Percentiles rank a stretch among this genome's conserved stretches.
Evolutionary conservation across 2,797 vertebrate species (phyloP).

Genomic region (Oreonectes daqikongensis): DNA sequence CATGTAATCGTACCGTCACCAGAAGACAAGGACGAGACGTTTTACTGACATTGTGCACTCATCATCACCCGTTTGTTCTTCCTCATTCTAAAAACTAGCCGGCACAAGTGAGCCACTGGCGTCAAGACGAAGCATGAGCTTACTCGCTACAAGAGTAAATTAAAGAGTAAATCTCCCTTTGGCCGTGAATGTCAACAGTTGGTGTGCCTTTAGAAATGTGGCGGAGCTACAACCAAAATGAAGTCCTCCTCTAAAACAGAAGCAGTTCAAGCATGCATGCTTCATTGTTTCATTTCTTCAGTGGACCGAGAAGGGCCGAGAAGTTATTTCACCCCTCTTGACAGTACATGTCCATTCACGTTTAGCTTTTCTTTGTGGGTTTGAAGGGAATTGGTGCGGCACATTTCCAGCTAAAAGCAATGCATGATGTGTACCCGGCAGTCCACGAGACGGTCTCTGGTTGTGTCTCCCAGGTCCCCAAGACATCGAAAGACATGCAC

Average conservation of each 20-base stretch:
- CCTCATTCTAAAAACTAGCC: slow-evolving; percentile 46
- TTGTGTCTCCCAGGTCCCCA: slow-evolving; percentile 55
- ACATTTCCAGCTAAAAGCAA: slow-evolving; percentile 65
- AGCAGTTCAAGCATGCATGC: slow-evolving; percentile 37
- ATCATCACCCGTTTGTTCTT: slow-evolving; percentile 60
- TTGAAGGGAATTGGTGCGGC: slow-evolving; percentile 61
- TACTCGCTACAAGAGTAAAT: slow-evolving; percentile 12
- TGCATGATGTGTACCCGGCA: slow-evolving; percentile 73
- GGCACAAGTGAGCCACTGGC: slow-evolving; percentile 43
- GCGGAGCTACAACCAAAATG: slow-evolving; percentile 58
- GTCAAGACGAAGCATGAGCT: slow-evolving; percentile 43
- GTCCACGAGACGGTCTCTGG: slow-evolving; percentile 55
- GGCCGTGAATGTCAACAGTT: slow-evolving; percentile 54
- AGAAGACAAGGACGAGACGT: slow-evolving; percentile 58
- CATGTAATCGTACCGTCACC: slow-evolving; percentile 75
- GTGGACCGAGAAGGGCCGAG: slow-evolving; percentile 3
- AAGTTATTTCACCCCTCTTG: slow-evolving; percentile 47
- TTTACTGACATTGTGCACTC: slow-evolving; percentile 72
- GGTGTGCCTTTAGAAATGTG: slow-evolving; percentile 52
- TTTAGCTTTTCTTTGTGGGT: slow-evolving; percentile 56
- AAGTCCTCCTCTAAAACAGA: slow-evolving; percentile 21
- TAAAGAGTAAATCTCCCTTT: slow-evolving; percentile 43
- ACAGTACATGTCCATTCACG: slow-evolving; percentile 61
- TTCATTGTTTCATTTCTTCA: slow-evolving; percentile 12
- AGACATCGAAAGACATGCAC: slow-evolving; percentile 61